Base-by-base conservation (phyloP, 2,888 invertebrate genomes). In the Busseola fusca region DNA sequence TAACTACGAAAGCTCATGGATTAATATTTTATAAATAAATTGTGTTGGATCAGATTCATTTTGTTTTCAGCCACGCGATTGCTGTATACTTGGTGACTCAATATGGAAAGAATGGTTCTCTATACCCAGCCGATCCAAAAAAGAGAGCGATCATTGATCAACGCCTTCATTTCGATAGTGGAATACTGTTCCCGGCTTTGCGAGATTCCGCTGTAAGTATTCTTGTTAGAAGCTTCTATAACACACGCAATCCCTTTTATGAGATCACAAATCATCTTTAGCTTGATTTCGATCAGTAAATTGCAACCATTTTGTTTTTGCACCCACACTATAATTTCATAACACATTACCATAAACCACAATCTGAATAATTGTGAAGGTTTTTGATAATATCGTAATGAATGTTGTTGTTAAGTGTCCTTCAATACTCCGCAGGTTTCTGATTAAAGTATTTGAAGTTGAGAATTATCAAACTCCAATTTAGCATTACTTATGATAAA, bases 71-170 rank as follows among this genome's bases (percentile, higher is more conserved):
- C 37, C 86, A 85, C 52, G 97, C 97, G 0, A 97, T 97, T 74
- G 91, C 92, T 65, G 86, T 92, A 0, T 97, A 97, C 88, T 90
- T 97, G 76, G 94, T 96, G 9, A 94, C 92, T 42, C 96, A 96
- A 87, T 96, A 97, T 81, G 96, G 95, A 9, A 90, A 94, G 58
- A 92, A 96, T 62, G 96, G 96, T 76, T 88, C 93, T 12, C 91
- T 97, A 0, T 96, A 96, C 82, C 96, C 97, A 0, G 91, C 85
- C 21, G 96, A 96, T 72, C 92, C 93, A 0, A 91, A 94, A 76
- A 90, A 89, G 66, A 90, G 96, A 64, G 96, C 96, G 1, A 66
- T 93, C 0, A 91, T 97, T 14, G 96, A 97, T 80, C 96, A 96
- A 81, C 92, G 95, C 65, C 88, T 96, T 16, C 95, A 96, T 87